A percentile compares a stretch with the other conserved stretches of the same genome.
Conservation (phyloP, 2,888 invertebrate species). For the Chironomus riparius region DNA sequence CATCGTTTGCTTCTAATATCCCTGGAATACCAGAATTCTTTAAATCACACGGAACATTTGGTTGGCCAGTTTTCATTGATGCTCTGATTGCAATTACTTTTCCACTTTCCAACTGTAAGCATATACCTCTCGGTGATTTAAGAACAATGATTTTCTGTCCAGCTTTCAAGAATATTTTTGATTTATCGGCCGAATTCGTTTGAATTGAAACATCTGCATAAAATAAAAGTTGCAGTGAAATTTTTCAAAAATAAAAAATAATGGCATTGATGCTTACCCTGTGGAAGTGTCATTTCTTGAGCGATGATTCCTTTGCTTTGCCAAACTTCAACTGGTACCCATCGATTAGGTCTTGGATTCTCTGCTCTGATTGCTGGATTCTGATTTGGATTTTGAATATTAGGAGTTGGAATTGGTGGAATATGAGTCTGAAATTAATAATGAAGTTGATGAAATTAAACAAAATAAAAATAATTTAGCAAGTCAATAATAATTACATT, state of each 20-base stretch:
- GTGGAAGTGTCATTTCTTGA: conserved; percentile 86
- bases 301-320: conserved; percentile 90
- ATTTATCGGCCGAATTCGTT: conserved; percentile 80
- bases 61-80: conserved; percentile 56
- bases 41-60: conserved; percentile 34
- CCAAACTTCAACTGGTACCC: conserved; percentile 88
- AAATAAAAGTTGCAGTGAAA: neutral
- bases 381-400: neutral
- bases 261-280: conserved; percentile 48
- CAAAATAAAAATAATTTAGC: neutral
- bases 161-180: conserved; percentile 82
- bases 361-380: conserved; percentile 38
- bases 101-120: conserved; percentile 88
- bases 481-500: neutral
- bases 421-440: conserved; percentile 46
- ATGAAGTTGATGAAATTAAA: no score
- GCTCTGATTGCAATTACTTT: conserved; percentile 89
- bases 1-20: neutral
- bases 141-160: conserved; percentile 91
- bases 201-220: conserved; percentile 80
- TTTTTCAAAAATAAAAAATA: neutral
- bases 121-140: conserved; percentile 91
- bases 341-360: conserved; percentile 50
- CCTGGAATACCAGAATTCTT: conserved; percentile 34
- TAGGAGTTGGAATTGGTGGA: conserved; percentile 47